Evolutionary conservation across 1,140 invertebrate genomes (phyloP), one percentile per base, ranked within the genome.

Genomic region (Orussus abietinus): DNA sequence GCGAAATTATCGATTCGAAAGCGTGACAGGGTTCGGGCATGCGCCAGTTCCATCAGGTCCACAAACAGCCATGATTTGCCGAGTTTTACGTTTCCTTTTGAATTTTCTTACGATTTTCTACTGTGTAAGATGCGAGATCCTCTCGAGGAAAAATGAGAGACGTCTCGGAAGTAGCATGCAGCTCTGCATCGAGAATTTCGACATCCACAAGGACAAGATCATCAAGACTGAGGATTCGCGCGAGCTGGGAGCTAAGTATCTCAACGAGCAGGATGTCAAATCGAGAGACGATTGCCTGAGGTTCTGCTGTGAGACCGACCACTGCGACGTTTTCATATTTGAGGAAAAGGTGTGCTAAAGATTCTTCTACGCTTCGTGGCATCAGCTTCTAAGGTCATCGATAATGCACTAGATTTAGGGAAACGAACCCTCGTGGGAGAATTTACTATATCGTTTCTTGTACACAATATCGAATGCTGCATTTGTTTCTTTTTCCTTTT

Each of bases 241-340:
- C 55, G 80, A 81, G 15, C 81, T 91, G 76, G 92, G 92, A 15
- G 92, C 91, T 7, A 87, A 86, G 57, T 95, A 90, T 74, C 74
- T 95, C 5, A 90, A 87, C 55, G 89, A 90, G 58, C 79, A 85
- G 18, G 88, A 92, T 59, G 72, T 93, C 50, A 79, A 83, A 47
- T 80, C 83, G 14, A 79, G 83, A 42, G 79, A 85, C 56, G 88
- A 92, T 53, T 95, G 92, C 68, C 74, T 92, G 39, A 78, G 81
- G 18, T 79, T 90, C 35, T 96, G 92, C 72, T 94, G 90, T 66
- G 81, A 88, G 62, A 92, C 88, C 1, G 80, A 85, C 13, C 71
- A 78, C 31, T 96, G 92, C 63, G 92, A 94, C 69, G 89, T 94
- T 6, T 92, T 92, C 62, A 85, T 95, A 47, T 95, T 86, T 58